A percentile compares a stretch with the other conserved stretches of the same genome.
Conservation (phyloP, 2,888 invertebrate genomes). For the Adelognathus sp. region DNA sequence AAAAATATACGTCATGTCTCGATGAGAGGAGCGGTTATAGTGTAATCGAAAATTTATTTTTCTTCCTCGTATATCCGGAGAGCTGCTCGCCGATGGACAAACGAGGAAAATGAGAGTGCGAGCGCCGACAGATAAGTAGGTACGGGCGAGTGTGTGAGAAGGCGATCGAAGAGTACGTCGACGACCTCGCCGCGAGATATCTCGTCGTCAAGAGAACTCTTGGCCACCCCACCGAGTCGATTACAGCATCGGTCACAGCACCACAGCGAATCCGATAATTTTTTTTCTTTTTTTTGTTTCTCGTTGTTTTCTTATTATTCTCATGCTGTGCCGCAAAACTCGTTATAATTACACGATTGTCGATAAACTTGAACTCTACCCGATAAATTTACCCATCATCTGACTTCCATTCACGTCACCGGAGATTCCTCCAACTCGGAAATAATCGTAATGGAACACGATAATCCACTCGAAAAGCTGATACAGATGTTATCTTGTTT, state of each 20-base stretch:
- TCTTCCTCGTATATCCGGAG: background rate
- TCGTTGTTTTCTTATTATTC: too few species aligned
- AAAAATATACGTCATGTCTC: background rate
- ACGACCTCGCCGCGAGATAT: conserved; percentile 39
- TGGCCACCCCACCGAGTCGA: conserved; percentile 39
- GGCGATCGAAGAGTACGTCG: conserved; percentile 6
- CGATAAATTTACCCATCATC: conserved; percentile 20
- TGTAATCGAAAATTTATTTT: conserved; percentile 13
- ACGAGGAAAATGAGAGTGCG: background rate
- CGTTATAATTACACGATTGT: conserved; percentile 21
- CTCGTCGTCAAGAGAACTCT: conserved; percentile 53
- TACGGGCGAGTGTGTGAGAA: background rate
- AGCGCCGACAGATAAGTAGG: background rate
- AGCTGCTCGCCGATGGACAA: background rate
- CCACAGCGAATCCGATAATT: conserved; percentile 3
- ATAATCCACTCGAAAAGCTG: background rate
- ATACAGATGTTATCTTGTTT: background rate
- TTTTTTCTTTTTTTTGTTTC: too few species aligned
- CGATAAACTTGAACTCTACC: conserved; percentile 29
- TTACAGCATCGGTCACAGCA: conserved; percentile 13
- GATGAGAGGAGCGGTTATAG: too few species aligned
- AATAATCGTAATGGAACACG: background rate
- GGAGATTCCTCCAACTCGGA: background rate
- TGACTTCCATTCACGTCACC: background rate
- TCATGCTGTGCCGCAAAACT: background rate